phyloP scores from a whole-genome alignment of 2,113 vertebrate species.

The Phycodurus eques region DNA sequence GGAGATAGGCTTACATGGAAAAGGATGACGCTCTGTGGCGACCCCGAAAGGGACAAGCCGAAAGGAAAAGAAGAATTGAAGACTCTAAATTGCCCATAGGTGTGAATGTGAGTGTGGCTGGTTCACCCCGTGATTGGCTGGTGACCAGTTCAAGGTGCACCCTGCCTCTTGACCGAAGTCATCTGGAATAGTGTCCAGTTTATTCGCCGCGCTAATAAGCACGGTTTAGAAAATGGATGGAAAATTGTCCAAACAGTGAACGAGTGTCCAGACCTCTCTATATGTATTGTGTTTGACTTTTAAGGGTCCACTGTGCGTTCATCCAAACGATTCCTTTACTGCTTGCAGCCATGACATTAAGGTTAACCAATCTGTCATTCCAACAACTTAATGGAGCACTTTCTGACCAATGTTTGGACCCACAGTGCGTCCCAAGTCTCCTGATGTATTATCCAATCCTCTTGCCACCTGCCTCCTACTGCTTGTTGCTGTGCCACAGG shows the following conservation, averaged over 20 bases:
- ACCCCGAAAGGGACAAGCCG: too few relatives aligned
- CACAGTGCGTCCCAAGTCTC: neutral
- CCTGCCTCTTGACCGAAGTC: too few relatives aligned
- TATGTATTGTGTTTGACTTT: neutral
- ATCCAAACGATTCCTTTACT: neutral
- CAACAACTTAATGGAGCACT: slow-evolving; percentile 32
- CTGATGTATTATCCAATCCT: neutral
- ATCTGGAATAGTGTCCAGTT: neutral
- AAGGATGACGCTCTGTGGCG: too few relatives aligned
- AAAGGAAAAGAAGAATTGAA: too few relatives aligned
- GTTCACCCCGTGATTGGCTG: too few relatives aligned
- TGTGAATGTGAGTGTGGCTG: too few relatives aligned
- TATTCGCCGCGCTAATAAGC: neutral
- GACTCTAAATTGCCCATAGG: too few relatives aligned
- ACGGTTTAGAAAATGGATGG: neutral
- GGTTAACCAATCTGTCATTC: slow-evolving; percentile 20
- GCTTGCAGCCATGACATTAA: neutral
- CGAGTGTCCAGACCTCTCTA: neutral
- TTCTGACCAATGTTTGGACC: slow-evolving; percentile 4
- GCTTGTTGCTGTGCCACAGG: slow-evolving; percentile 5
- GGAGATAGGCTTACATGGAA: too few relatives aligned
- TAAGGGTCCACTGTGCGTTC: neutral
- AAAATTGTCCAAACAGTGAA: neutral
- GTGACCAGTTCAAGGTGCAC: too few relatives aligned
- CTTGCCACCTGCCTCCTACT: slow-evolving; percentile 5